These are phyloP conservation scores for Mya arenaria DNA, from an alignment of 1,140 invertebrate genomes.

Conservation along the genomic window DNA sequence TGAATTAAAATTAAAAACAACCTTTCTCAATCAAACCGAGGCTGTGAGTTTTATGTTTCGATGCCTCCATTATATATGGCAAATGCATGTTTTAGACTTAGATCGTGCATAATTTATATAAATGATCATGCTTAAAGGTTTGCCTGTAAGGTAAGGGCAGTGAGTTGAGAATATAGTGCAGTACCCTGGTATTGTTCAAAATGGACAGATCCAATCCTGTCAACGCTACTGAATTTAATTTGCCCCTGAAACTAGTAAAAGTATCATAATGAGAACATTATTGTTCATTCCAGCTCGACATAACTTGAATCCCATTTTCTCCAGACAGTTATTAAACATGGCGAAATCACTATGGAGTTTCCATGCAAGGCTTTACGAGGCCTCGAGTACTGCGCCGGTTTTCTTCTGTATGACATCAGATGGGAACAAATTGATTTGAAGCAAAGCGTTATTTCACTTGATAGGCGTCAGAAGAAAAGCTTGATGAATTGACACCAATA, in stretches of 20 bases:
- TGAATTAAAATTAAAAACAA: no score
- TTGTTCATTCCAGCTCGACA: no score
- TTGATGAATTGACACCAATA: no score
- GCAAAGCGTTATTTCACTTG: no score
- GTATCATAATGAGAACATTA: constrained; percentile 25
- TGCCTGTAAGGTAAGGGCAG: background rate
- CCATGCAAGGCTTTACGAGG: background rate
- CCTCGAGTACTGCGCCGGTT: background rate
- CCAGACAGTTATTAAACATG: background rate
- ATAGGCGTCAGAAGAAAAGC: no score
- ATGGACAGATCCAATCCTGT: constrained; percentile 95
- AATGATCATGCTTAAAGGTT: background rate
- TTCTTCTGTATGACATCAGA: background rate
- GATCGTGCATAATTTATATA: no score
- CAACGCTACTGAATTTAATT: constrained; percentile 97
- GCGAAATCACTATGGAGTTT: background rate
- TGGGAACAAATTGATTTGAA: no score
- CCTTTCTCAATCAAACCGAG: no score
- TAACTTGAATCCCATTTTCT: background rate
- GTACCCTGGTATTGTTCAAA: constrained; percentile 96
- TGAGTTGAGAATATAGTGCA: constrained; percentile 62
- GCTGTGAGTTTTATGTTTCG: no score
- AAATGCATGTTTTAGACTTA: no score
- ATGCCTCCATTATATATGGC: no score
- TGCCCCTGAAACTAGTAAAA: constrained; percentile 93